Percentiles rank a stretch among this genome's conserved stretches.
Evolutionary conservation across 1,140 invertebrate species (phyloP).

Genomic region (Danaus melanippus): DNA sequence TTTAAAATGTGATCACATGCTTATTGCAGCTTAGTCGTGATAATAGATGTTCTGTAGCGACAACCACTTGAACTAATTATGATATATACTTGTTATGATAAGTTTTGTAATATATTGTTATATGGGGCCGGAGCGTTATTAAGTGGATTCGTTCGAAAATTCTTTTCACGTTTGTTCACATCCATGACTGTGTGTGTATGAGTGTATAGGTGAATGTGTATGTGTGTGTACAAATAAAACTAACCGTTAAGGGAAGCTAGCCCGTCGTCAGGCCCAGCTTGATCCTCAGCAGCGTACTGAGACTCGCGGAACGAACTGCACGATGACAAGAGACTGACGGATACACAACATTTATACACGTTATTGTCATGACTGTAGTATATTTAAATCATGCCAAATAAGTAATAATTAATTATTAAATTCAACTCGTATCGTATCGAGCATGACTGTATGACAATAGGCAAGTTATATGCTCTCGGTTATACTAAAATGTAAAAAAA

Average conservation of each 20-base stretch:
- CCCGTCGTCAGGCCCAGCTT: slow-evolving; percentile 67
- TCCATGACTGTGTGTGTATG: background rate
- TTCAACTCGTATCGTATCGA: no score
- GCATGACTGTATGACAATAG: no score
- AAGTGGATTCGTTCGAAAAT: background rate
- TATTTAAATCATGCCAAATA: no score
- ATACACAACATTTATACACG: background rate
- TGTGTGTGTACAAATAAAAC: slow-evolving; percentile 12
- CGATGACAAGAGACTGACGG: slow-evolving; percentile 81
- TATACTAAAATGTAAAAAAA: no score
- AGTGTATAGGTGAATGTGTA: background rate
- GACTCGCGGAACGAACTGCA: slow-evolving; percentile 88
- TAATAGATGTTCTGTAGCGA: no score
- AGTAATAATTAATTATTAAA: no score
- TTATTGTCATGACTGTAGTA: no score
- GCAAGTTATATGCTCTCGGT: no score
- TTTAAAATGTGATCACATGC: no score
- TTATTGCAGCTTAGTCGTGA: no score
- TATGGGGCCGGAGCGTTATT: slow-evolving; percentile 4
- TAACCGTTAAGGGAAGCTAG: slow-evolving; percentile 80
- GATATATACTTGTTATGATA: no score
- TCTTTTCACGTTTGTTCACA: background rate
- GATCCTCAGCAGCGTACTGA: slow-evolving; percentile 69
- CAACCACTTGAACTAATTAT: no score
- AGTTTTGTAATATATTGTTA: background rate